Percentiles rank a stretch among this genome's conserved stretches.
Evolutionary conservation across 2,113 vertebrate genomes (phyloP).

Genomic region (Apeltes quadracus): DNA sequence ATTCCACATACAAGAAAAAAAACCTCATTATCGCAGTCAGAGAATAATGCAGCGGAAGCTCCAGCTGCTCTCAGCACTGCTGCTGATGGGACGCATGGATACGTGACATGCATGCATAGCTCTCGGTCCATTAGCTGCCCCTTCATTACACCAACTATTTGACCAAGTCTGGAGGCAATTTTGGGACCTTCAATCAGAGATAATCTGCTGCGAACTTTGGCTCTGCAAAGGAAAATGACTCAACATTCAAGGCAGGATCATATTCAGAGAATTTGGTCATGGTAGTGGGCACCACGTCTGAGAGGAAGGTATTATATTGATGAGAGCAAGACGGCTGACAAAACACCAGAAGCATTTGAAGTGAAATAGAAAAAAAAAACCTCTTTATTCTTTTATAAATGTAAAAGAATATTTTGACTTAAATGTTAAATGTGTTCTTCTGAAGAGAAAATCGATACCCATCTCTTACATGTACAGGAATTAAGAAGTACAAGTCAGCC

Average conservation of each 20-base stretch:
- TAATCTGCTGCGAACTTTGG: slow-evolving; percentile 27
- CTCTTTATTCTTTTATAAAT: background rate
- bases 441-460: background rate
- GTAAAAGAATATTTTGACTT: background rate
- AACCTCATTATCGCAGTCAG: background rate
- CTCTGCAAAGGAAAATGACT: slow-evolving; percentile 4
- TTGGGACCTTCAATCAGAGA: slow-evolving; percentile 41
- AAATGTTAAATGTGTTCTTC: no score
- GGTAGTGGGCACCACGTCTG: background rate
- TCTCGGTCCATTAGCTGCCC: slow-evolving; percentile 62
- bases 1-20: slow-evolving; percentile 7
- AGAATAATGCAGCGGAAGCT: background rate
- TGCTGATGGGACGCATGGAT: slow-evolving; percentile 39
- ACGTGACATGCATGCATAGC: slow-evolving; percentile 48
- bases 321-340: background rate
- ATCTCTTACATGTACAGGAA: background rate
- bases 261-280: slow-evolving; percentile 5
- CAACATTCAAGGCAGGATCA: slow-evolving; percentile 7
- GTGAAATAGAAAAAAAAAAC: background rate
- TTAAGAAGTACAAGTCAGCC: background rate
- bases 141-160: slow-evolving; percentile 58
- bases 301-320: background rate
- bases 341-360: background rate
- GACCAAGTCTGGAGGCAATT: slow-evolving; percentile 64
- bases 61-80: slow-evolving; percentile 6